Evolutionary conservation across 2,888 invertebrate genomes (phyloP).

Genomic region (Amphimallon solstitiale): DNA sequence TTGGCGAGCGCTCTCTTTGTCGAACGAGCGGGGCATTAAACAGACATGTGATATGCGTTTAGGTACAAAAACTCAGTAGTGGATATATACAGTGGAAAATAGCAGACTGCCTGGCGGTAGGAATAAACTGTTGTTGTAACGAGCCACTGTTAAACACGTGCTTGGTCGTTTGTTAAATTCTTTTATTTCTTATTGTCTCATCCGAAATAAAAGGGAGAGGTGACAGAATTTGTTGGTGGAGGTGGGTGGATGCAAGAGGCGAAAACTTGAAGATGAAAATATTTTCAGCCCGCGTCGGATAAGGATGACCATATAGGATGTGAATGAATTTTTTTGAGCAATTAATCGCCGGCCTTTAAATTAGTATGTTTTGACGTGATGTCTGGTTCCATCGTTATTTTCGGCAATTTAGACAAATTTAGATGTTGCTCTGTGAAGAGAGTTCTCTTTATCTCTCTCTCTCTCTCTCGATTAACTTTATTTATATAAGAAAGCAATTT

Average conservation of each 20-base stretch:
- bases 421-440: conserved; percentile 38
- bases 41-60: conserved; percentile 36
- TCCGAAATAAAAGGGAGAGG: conserved; percentile 2
- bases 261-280: background rate
- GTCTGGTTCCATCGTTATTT: conserved; percentile 46
- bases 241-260: background rate
- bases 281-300: conserved; percentile 15
- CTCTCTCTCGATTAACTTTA: too few relatives aligned
- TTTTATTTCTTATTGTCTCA: conserved; percentile 35
- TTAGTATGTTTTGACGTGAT: conserved; percentile 48
- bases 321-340: conserved; percentile 44
- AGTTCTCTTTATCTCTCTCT: too few relatives aligned
- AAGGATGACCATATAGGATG: conserved; percentile 30
- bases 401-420: conserved; percentile 47
- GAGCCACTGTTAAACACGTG: conserved; percentile 48
- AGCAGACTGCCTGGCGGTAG: conserved; percentile 51
- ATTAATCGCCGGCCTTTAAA: conserved; percentile 46
- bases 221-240: background rate
- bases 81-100: conserved; percentile 44
- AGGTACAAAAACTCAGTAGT: conserved; percentile 45
- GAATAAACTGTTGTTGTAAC: conserved; percentile 46
- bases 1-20: conserved; percentile 23
- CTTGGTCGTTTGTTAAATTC: conserved; percentile 40
- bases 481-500: too few relatives aligned
- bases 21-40: conserved; percentile 30